Conservation (phyloP, 2,113 vertebrate species). For the Ophthalmolycus amberensis region DNA sequence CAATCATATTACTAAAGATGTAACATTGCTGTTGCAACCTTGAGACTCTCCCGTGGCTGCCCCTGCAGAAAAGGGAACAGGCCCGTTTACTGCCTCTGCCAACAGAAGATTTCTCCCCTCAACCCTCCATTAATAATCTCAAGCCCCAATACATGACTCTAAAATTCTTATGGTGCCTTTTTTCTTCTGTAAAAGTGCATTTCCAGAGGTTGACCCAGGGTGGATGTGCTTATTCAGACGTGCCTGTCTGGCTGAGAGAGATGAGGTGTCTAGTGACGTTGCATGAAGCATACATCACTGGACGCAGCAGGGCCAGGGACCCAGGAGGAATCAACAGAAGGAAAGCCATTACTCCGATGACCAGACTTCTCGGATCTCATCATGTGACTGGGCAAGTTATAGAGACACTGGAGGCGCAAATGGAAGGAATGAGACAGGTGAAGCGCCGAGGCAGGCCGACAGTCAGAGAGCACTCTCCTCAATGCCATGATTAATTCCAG, state of each 20-base stretch:
- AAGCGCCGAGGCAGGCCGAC: constrained; percentile 3
- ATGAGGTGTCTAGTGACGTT: constrained; percentile 76
- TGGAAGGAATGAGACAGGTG: constrained; percentile 35
- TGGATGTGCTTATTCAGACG: constrained; percentile 72
- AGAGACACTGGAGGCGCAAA: constrained; percentile 44
- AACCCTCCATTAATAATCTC: constrained; percentile 17
- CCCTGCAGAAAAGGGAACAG: not conserved
- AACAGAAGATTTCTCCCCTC: constrained; percentile 8
- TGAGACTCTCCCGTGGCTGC: constrained; percentile 10
- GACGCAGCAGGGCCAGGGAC: constrained; percentile 38
- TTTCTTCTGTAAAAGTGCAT: constrained; percentile 51
- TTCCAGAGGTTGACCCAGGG: constrained; percentile 65
- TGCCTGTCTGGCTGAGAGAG: constrained; percentile 69
- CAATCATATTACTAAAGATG: constrained; percentile 1
- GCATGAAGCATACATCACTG: constrained; percentile 77
- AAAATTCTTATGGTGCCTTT: constrained; percentile 51
- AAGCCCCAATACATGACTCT: constrained; percentile 42
- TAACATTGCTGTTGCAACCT: not conserved
- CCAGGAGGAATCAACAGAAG: constrained; percentile 74
- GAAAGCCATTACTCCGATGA: constrained; percentile 78
- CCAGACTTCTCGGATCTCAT: constrained; percentile 72
- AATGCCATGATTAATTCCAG: constrained; percentile 51
- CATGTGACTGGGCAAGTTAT: constrained; percentile 57
- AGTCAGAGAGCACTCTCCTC: constrained; percentile 39
- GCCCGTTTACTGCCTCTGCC: constrained; percentile 19